A percentile compares a stretch with the other conserved stretches of the same genome.
Conservation (phyloP, 2,888 invertebrate species). For the Aphelenchoides bicaudatus region DNA sequence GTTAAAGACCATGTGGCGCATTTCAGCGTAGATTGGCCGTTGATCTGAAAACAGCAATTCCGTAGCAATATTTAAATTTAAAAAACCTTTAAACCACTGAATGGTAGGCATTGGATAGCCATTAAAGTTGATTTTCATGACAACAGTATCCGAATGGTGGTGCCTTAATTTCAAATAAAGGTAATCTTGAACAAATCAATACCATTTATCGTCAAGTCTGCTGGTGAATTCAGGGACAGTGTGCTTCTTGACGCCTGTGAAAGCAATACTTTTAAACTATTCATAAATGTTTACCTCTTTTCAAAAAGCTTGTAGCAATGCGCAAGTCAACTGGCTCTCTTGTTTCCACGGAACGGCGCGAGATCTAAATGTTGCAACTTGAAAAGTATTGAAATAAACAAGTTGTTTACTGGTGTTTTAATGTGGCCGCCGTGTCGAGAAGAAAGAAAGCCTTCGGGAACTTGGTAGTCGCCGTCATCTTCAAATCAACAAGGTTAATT, state of each 20-base stretch:
- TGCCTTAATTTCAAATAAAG: too few species aligned
- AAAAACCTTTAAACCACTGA: slow-evolving; percentile 27
- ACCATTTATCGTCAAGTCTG: slow-evolving; percentile 36
- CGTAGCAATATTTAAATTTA: neutral
- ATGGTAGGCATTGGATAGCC: slow-evolving; percentile 37
- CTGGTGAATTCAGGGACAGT: slow-evolving; percentile 38
- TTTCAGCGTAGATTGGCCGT: slow-evolving; percentile 28
- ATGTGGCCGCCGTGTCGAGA: slow-evolving; percentile 12
- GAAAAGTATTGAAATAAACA: neutral
- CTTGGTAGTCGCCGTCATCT: slow-evolving; percentile 6
- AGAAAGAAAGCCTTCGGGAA: slow-evolving; percentile 6
- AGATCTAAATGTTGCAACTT: neutral
- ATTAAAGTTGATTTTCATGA: slow-evolving; percentile 29
- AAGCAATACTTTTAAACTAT: neutral
- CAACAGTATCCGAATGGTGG: slow-evolving; percentile 36
- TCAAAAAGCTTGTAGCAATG: neutral
- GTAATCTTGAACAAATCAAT: too few species aligned
- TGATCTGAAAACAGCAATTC: slow-evolving; percentile 39
- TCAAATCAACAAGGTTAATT: too few species aligned
- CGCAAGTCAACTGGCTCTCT: neutral
- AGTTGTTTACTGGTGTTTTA: neutral
- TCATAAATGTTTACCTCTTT: neutral
- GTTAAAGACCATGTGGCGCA: slow-evolving; percentile 31
- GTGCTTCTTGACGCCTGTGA: slow-evolving; percentile 21
- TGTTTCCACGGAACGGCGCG: neutral